phyloP scores from a whole-genome alignment of 1,140 invertebrate species.

The Temnothorax longispinosus region DNA sequence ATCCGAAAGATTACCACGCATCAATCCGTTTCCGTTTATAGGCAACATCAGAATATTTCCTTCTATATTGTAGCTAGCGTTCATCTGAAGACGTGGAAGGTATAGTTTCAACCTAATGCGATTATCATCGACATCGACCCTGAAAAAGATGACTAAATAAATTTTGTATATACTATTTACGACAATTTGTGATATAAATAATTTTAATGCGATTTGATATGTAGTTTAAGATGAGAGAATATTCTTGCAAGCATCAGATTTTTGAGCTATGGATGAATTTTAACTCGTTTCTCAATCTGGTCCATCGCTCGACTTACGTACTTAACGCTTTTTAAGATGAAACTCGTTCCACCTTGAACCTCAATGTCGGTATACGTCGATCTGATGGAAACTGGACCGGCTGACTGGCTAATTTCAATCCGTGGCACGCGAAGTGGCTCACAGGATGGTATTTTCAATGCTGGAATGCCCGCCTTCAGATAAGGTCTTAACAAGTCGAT shows the following conservation, averaged over 20 bases:
- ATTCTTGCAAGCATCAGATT: neutral
- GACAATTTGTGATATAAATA: neutral
- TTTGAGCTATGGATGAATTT: neutral
- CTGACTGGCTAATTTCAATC: constrained; percentile 87
- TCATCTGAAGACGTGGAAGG: constrained; percentile 86
- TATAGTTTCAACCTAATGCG: constrained; percentile 85
- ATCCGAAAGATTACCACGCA: constrained; percentile 87
- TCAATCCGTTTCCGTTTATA: constrained; percentile 86
- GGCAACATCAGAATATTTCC: constrained; percentile 89
- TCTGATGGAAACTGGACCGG: constrained; percentile 87
- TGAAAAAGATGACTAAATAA: constrained; percentile 67
- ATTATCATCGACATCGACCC: constrained; percentile 86
- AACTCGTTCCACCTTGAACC: constrained; percentile 87
- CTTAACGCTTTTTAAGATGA: constrained; percentile 87
- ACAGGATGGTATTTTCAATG: constrained; percentile 87
- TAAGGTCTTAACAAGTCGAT: constrained; percentile 84
- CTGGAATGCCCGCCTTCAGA: constrained; percentile 86
- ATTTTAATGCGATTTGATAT: neutral
- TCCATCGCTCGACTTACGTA: constrained; percentile 80
- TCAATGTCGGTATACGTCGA: constrained; percentile 88
- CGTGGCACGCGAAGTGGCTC: constrained; percentile 88
- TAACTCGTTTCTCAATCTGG: constrained; percentile 33
- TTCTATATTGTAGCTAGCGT: constrained; percentile 86
- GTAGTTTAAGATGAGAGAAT: neutral
- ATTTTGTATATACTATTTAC: neutral